Conservation (phyloP, 37 sponge, comb jelly and placozoan genomes). For the Axinella damicornis region DNA sequence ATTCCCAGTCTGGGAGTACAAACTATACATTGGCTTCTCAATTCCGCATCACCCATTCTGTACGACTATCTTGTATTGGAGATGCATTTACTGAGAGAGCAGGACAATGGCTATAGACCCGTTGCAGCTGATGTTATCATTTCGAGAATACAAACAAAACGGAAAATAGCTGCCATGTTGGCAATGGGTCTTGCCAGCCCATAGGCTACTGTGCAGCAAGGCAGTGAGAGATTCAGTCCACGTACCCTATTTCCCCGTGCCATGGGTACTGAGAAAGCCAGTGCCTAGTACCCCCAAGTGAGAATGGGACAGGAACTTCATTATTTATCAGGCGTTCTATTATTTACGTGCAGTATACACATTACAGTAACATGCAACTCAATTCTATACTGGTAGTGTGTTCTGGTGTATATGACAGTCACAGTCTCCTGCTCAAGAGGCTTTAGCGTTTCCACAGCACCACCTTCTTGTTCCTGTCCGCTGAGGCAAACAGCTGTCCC, state of each 20-base stretch:
- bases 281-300: no score
- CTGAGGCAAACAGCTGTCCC: conserved; percentile 80
- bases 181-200: conserved; percentile 64
- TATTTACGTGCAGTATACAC: no score
- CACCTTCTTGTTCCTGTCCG: conserved; percentile 80
- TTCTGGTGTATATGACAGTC: no score
- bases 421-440: no score
- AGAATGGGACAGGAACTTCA: no score
- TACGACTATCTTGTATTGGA: not conserved
- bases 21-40: not conserved
- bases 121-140: not conserved
- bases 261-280: no score
- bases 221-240: no score
- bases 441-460: conserved; percentile 78
- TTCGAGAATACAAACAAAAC: no score
- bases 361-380: no score
- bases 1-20: not conserved
- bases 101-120: conserved; percentile 33
- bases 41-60: not conserved
- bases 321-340: no score
- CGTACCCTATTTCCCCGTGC: no score
- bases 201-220: conserved; percentile 37
- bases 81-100: conserved; percentile 15
- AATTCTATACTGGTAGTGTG: no score
- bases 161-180: not conserved